These are phyloP conservation scores for Sphenopsis melanotis DNA, from an alignment of 2,797 vertebrate genomes.

Conservation along the genomic window DNA sequence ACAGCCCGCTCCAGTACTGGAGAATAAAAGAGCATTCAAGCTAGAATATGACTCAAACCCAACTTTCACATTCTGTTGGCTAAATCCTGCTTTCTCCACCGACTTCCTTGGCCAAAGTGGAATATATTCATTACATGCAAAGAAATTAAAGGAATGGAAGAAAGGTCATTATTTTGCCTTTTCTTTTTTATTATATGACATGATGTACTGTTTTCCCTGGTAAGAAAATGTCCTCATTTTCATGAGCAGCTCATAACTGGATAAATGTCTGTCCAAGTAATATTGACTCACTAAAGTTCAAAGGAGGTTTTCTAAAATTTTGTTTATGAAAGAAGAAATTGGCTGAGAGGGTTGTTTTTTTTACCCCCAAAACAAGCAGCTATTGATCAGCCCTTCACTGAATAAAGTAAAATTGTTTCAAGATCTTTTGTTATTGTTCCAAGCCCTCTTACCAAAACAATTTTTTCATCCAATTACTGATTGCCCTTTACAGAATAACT, in stretches of 20 bases:
- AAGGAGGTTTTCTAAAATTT: background rate
- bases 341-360: background rate
- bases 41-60: background rate
- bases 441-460: background rate
- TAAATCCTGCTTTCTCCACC: background rate
- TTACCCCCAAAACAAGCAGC: background rate
- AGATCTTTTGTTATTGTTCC: background rate
- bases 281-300: background rate
- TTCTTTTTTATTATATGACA: background rate
- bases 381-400: background rate
- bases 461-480: background rate
- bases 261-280: background rate
- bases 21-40: background rate
- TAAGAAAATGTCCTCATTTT: background rate
- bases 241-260: background rate
- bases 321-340: background rate
- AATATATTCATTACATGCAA: background rate
- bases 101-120: background rate
- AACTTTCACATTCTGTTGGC: background rate
- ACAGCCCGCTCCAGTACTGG: background rate
- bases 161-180: background rate
- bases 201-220: background rate
- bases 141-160: background rate
- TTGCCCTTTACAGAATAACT: background rate
- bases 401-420: background rate